Base-by-base conservation (phyloP, 1,140 invertebrate species). In the Penaeus vannamei region DNA sequence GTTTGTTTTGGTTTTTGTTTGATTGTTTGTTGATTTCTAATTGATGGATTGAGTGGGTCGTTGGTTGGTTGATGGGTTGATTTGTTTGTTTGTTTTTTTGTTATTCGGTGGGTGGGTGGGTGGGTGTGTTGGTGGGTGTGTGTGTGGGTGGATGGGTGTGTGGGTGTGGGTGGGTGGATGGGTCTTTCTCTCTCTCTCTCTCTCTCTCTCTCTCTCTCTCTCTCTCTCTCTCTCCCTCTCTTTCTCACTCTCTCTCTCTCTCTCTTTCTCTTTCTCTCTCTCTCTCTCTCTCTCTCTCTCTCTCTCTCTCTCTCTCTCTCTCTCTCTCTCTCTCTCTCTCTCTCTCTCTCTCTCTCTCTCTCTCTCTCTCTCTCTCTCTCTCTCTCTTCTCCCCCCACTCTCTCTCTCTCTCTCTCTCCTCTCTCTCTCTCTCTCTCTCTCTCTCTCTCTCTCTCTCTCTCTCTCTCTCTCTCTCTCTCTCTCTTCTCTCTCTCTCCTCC, bases 191-290 rank as follows among this genome's bases (percentile, higher is more conserved):
- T 19, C 1, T 72, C 66, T 19, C 8, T 1, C 7, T 72, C 66
- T 72, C 66, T 72, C 66, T 72, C 66, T 72, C 66, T 69, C 66
- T 69, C 66, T 69, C 66, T 69, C 66, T 69, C 66, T 69, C 29
- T 32, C 29, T 32, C 29, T 32, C 29, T 32, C 29, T 32, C 29
- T 32, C 29, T 32, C 29, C 12, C 29, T 32, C 29, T 32, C 26
- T 66, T 12, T 26, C 26, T 26, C 26, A 7, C 26, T 26, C 64
- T 26, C 26, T 26, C 26, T 26, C 26, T 26, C 26, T 23, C 26
- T 26, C 26, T 26, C 26, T 66, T 12, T 26, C 26, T 26, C 26
- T 26, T 12, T 26, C 64, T 26, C 26, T 26, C 2, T 26, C 26
- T 26, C 26, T 23, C 64, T 66, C 64, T 66, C 64, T 66, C 64